phyloP scores from a whole-genome alignment of 2,797 vertebrate genomes.

The Simalia tracyae region DNA sequence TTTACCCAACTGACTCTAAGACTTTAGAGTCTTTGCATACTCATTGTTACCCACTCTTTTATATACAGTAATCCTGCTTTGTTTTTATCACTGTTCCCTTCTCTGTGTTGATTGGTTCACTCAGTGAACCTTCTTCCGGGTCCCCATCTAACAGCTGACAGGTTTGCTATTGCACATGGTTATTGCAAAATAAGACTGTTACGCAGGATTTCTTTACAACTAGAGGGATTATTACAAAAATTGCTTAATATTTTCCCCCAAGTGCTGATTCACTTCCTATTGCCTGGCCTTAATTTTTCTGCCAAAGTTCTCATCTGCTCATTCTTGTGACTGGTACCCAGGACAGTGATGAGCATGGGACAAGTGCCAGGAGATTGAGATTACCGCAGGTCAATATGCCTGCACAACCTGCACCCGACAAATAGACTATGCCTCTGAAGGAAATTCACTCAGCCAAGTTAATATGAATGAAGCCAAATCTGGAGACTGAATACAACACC shows the following conservation, averaged over 20 bases:
- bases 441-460: slow-evolving; percentile 12
- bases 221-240: not conserved
- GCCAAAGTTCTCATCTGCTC: not conserved
- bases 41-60: not conserved
- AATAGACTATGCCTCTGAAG: not conserved
- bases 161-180: not conserved
- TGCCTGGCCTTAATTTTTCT: not conserved
- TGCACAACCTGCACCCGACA: no score
- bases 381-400: not conserved
- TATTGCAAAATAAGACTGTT: not conserved
- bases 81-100: not conserved
- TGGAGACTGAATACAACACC: not conserved
- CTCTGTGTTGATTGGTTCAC: not conserved
- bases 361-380: not conserved
- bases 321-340: not conserved
- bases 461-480: not conserved
- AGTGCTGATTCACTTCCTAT: not conserved
- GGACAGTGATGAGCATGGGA: not conserved
- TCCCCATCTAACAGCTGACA: not conserved
- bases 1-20: not conserved
- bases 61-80: not conserved
- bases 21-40: not conserved
- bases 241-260: not conserved
- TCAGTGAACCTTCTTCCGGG: not conserved
- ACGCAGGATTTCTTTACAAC: not conserved